Percentiles rank a stretch among this genome's conserved stretches.
Conservation (phyloP, 2,888 invertebrate genomes). For the Idaea straminata region DNA sequence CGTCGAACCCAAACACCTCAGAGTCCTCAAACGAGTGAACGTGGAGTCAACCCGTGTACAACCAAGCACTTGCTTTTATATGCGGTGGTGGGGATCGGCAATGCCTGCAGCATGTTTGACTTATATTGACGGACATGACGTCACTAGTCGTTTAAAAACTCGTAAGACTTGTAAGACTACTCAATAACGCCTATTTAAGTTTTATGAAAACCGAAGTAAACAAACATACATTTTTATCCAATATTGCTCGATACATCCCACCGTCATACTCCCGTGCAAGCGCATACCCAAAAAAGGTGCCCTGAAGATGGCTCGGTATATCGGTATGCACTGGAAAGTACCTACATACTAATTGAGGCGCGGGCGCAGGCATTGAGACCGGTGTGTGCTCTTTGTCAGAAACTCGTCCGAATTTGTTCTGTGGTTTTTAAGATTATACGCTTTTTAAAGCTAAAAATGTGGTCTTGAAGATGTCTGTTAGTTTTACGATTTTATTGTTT, state of each 20-base stretch:
- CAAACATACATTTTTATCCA: background rate
- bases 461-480: background rate
- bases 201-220: background rate
- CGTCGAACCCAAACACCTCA: too few species aligned
- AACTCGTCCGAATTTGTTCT: slow-evolving; percentile 8
- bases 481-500: background rate
- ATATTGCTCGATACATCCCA: slow-evolving; percentile 31
- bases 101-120: too few species aligned
- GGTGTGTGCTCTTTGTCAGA: slow-evolving; percentile 22
- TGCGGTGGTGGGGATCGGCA: too few species aligned
- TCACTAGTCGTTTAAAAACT: too few species aligned
- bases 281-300: slow-evolving; percentile 44
- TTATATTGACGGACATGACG: too few species aligned
- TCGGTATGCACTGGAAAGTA: slow-evolving; percentile 72
- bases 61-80: too few species aligned
- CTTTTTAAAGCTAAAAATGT: background rate
- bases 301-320: slow-evolving; percentile 62
- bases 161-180: background rate
- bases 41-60: too few species aligned
- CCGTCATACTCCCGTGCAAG: slow-evolving; percentile 33
- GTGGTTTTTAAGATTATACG: background rate
- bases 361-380: slow-evolving; percentile 31
- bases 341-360: slow-evolving; percentile 56
- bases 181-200: too few species aligned
- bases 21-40: too few species aligned